Percentiles rank a stretch among this genome's conserved stretches.
Evolutionary conservation across 2,113 vertebrate genomes (phyloP).

Genomic region (Lophura nycthemera): DNA sequence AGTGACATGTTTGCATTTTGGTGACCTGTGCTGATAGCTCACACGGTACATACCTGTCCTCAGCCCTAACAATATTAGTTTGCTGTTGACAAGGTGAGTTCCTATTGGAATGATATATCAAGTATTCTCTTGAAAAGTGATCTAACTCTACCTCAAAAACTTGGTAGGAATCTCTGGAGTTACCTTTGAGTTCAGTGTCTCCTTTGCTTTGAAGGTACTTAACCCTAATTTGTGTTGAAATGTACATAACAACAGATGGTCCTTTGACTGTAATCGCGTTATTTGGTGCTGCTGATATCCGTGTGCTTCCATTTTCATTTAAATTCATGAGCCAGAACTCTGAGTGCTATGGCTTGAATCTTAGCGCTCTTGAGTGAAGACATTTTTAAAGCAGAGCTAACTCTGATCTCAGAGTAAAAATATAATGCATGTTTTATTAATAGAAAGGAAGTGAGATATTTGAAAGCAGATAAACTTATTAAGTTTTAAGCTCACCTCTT

Average conservation of each 20-base stretch:
- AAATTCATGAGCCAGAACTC: constrained; percentile 31
- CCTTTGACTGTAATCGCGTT: constrained; percentile 33
- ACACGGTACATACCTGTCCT: neutral
- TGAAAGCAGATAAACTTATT: neutral
- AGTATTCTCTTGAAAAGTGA: constrained; percentile 22
- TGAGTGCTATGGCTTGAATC: constrained; percentile 40
- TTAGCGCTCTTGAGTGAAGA: constrained; percentile 56
- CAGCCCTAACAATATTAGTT: neutral
- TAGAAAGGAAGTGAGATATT: neutral
- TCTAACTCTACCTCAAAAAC: constrained; percentile 28
- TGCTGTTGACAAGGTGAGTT: neutral
- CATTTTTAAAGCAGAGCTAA: constrained; percentile 14
- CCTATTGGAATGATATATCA: neutral
- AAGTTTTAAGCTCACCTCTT: neutral
- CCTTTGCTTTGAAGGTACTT: constrained; percentile 49
- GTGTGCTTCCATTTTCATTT: constrained; percentile 57
- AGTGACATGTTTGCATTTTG: neutral
- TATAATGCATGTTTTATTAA: neutral
- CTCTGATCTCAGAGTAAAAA: constrained; percentile 15
- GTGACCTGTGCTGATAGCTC: neutral
- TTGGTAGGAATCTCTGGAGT: neutral
- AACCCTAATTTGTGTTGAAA: constrained; percentile 49
- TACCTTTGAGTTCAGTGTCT: neutral
- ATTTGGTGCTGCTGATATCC: constrained; percentile 25
- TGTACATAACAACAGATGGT: constrained; percentile 45